Evolutionary conservation across 2,888 invertebrate species (phyloP), one percentile per base, ranked within the genome.

Genomic region (Eupithecia pulchellata): DNA sequence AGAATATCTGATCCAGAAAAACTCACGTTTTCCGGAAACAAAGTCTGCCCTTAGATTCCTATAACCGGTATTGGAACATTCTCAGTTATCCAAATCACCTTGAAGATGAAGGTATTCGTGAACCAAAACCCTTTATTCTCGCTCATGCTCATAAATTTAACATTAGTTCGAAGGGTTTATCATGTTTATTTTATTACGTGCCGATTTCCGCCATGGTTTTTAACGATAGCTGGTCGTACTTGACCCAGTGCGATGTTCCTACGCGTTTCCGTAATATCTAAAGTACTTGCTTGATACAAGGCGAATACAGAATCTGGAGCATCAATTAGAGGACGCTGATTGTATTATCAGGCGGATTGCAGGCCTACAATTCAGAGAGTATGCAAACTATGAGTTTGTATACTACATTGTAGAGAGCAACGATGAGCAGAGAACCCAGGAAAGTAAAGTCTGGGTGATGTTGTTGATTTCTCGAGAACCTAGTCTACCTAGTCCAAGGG

Each of bases 231-330:
- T 76, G 73, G 89, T 85, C 82, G 89, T 77, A 88, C 91, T 91
- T 91, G 91, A 91, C 91, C 91, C 79, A 88, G 84, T 86, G 76
- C 79, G 83, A 79, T 85, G 85, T 82, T 77, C 77, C 78, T 80
- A 73, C 69, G 72, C 71, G 81, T 82, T 84, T 86, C 85, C 84
- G 83, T 72, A 70, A 82, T 58, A 61, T 29, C 29, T 64, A 27
- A 60, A 47, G 62, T 60, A 64, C 60, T 57, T 52, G 64, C 36
- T 29, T 64, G 58, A 68, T 68, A 47, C 30, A 52, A 42, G 47
- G 63, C 66, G 34, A 61, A 27, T 57, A 67, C n/a, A 32, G 61
- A 64, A 73, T 66, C 61, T 73, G 64, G 73, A 73, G 67, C 71
- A 66, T 69, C 67, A 67, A 60, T 66, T 57, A 47, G 34, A 61